Evolutionary conservation across 2,113 vertebrate genomes (phyloP), one percentile per base, ranked within the genome.

Genomic region (Butorides virescens): DNA sequence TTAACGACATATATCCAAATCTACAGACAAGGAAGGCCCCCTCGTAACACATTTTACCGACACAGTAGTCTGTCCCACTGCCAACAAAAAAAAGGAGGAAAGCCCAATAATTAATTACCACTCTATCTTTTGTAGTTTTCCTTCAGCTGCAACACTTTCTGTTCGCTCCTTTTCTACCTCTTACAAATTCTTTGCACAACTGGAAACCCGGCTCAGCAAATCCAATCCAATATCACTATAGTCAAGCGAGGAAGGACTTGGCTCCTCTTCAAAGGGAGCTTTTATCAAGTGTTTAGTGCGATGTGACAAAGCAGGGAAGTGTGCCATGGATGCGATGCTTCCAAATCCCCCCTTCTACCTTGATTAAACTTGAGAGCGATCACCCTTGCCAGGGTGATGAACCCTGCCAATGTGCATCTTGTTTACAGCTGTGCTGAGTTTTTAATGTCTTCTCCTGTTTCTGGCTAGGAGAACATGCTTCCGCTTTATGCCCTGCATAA

Each of bases 241-340:
- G 68, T 36, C 52, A 22, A 93, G 61, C 3, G 4, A 89, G 91
- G 96, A 93, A 42, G 73, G 86, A 61, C 88, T 91, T 97, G 96
- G 96, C 95, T 93, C 10, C 68, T 81, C 95, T 95, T 97, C 96
- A 96, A 88, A 96, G 93, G 72, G 65, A 95, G 88, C 75, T 95
- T 94, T 95, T 95, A 92, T 95, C 76, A 55, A 72, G 68, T 58
- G 79, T 56, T 92, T 47, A 25, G 92, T 84, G 83, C 71, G 93
- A 95, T 74, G 95, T 89, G 95, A 95, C 93, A 96, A 78, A 95
- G 86, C 76, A 86, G 86, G 79, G 95, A 96, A 55, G 88, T 71
- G 86, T 93, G 95, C 93, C 92, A 91, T 14, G 68, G 76, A 90
- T n/a, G 63, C 0, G 10, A 16, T 26, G 55, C 76, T 94, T 95